These are phyloP conservation scores for Yponomeuta evonymella DNA, from an alignment of 2,888 invertebrate species.

Conservation along the genomic window DNA sequence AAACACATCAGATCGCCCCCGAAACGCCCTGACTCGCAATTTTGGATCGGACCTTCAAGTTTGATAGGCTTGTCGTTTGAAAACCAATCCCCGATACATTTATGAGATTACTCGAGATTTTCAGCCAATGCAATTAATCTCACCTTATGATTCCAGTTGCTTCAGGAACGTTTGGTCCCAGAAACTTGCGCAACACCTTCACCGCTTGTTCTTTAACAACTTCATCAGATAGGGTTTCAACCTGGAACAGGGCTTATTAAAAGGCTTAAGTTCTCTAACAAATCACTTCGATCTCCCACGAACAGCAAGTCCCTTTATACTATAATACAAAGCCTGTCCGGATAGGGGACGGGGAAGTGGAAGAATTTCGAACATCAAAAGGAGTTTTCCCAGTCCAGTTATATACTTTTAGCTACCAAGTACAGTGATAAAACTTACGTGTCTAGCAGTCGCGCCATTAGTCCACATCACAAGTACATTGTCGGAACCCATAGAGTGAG, in stretches of 20 bases:
- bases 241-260: conserved; percentile 1
- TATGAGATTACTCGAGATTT: no score
- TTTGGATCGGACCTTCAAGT: no score
- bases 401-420: no score
- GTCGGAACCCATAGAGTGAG: conserved; percentile 15
- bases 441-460: conserved; percentile 16
- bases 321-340: no score
- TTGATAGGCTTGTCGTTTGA: no score
- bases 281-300: not conserved
- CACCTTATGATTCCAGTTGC: conserved; percentile 17
- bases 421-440: conserved; percentile 13
- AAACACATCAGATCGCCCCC: no score
- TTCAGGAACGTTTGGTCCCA: conserved; percentile 12
- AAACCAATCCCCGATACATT: no score
- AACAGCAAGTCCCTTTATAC: not conserved
- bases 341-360: no score
- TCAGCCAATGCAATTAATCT: not conserved
- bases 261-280: no score
- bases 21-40: no score
- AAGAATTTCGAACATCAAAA: no score
- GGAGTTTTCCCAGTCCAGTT: no score
- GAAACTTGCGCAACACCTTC: conserved; percentile 14
- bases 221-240: conserved; percentile 17
- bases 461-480: conserved; percentile 18
- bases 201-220: conserved; percentile 13